A percentile compares a stretch with the other conserved stretches of the same genome.
Conservation (phyloP, 2,113 vertebrate genomes). For the Amphiprion percula region DNA sequence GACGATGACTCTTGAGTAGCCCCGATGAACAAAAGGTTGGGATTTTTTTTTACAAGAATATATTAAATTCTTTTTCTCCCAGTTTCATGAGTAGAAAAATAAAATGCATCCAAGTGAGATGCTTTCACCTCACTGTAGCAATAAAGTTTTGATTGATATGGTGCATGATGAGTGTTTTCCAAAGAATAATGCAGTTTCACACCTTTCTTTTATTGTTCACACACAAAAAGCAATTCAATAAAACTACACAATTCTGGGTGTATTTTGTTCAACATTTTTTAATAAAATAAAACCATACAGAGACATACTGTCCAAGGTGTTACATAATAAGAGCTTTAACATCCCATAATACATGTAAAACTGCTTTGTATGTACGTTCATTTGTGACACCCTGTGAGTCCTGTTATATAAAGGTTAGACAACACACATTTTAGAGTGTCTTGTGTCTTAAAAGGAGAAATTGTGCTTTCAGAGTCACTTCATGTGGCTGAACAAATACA, state of each 20-base stretch:
- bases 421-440: background rate
- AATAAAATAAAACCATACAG: slow-evolving; percentile 34
- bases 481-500: background rate
- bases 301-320: slow-evolving; percentile 3
- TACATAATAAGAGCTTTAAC: background rate
- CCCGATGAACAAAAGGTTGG: background rate
- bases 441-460: background rate
- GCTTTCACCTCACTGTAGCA: slow-evolving; percentile 45
- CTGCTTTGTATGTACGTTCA: slow-evolving; percentile 1
- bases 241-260: background rate
- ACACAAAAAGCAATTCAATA: slow-evolving; percentile 14
- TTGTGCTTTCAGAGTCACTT: background rate
- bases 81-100: slow-evolving; percentile 18
- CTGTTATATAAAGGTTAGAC: slow-evolving; percentile 17
- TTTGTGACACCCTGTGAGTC: slow-evolving; percentile 17
- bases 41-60: background rate
- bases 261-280: slow-evolving; percentile 5
- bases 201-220: background rate
- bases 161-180: slow-evolving; percentile 34
- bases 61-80: background rate
- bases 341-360: slow-evolving; percentile 21
- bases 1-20: background rate
- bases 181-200: slow-evolving; percentile 38
- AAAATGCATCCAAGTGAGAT: slow-evolving; percentile 38
- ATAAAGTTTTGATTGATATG: slow-evolving; percentile 31